A percentile compares a stretch with the other conserved stretches of the same genome.
phyloP scores from a whole-genome alignment of 2,797 vertebrate species.

The Acipenser oxyrinchus region DNA sequence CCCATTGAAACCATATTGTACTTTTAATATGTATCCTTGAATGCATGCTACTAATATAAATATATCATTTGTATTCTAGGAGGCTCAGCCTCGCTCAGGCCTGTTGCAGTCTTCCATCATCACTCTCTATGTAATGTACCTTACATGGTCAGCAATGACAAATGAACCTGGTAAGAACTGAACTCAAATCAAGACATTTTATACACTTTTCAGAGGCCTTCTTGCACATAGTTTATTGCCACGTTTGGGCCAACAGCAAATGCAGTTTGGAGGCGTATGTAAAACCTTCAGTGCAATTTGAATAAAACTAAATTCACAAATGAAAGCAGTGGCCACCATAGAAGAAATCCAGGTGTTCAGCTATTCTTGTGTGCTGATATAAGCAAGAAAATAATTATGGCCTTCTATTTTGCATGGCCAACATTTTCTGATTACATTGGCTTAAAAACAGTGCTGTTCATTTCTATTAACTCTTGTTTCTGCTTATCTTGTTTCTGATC shows the following conservation, averaged over 20 bases:
- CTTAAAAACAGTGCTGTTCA: neutral
- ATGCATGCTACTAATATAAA: no score
- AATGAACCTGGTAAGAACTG: slow-evolving; percentile 79
- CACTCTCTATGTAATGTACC: slow-evolving; percentile 82
- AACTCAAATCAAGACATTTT: neutral
- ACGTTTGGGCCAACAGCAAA: neutral
- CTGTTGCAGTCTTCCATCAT: slow-evolving; percentile 88
- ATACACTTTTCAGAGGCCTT: neutral
- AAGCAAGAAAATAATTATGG: no score
- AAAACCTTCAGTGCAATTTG: no score
- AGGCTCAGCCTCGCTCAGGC: slow-evolving; percentile 73
- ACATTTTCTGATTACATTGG: neutral
- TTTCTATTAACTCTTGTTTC: neutral
- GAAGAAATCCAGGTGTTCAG: no score
- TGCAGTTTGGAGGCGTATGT: neutral
- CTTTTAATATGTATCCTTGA: no score
- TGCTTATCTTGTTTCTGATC: slow-evolving; percentile 16
- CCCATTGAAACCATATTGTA: no score
- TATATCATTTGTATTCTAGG: slow-evolving; percentile 44
- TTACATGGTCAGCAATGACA: slow-evolving; percentile 91
- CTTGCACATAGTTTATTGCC: neutral
- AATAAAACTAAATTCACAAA: no score
- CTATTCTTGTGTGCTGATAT: no score
- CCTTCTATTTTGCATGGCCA: no score
- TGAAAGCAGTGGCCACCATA: no score